These are phyloP conservation scores for Umimayanthus kanabou DNA, from an alignment of 92 coral and sea anemone species.

Conservation along the genomic window DNA sequence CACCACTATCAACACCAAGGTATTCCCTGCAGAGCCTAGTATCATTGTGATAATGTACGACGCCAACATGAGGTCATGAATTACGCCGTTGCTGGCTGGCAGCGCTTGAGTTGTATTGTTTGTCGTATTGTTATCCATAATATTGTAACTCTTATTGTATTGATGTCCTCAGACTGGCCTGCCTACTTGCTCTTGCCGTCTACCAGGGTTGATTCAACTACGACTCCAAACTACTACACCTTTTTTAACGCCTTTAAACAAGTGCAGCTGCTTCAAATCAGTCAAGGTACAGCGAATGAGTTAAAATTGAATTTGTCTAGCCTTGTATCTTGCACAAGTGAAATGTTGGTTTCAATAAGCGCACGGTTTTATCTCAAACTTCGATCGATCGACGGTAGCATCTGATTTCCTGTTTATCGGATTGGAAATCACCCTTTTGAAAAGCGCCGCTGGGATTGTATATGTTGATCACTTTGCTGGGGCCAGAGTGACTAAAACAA, in stretches of 20 bases:
- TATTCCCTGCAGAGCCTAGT: slow-evolving; percentile 70
- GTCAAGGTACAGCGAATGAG: background rate
- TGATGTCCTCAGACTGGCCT: background rate
- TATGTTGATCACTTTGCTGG: background rate
- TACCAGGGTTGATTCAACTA: background rate
- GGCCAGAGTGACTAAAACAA: background rate
- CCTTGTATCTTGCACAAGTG: slow-evolving; percentile 6
- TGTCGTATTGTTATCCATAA: slow-evolving; percentile 19
- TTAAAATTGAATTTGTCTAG: background rate
- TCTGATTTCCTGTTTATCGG: slow-evolving; percentile 34
- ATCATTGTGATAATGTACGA: slow-evolving; percentile 64
- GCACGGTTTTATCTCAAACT: slow-evolving; percentile 17
- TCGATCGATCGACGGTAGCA: slow-evolving; percentile 7
- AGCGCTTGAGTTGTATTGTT: background rate
- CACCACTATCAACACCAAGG: slow-evolving; percentile 65
- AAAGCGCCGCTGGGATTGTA: slow-evolving; percentile 22
- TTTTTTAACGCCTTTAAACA: background rate
- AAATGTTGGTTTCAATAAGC: background rate
- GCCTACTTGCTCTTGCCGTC: background rate
- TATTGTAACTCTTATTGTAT: background rate
- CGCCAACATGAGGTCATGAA: slow-evolving; percentile 25
- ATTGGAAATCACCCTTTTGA: background rate
- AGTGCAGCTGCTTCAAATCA: background rate
- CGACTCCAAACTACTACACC: background rate
- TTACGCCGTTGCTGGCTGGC: background rate